Base-by-base conservation (phyloP, 1,140 invertebrate species). In the Phocides pigmalion region DNA sequence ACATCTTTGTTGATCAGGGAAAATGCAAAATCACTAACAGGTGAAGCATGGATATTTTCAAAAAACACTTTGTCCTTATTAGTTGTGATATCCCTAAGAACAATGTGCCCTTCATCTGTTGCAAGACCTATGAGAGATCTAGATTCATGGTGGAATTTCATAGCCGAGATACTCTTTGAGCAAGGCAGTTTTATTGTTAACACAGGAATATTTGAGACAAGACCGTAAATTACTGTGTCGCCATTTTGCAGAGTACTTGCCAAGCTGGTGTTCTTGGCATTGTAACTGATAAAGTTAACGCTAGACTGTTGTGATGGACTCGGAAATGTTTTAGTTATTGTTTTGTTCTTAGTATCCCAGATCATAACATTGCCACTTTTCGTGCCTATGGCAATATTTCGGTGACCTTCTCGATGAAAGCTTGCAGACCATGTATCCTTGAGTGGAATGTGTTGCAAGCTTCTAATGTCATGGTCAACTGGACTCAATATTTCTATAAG, bases 301-400 rank as follows among this genome's bases (percentile, higher is more conserved):
- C 76, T 63, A 0, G 83, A 87, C 39, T 81, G 80, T 41, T 87
- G 79, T 22, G 78, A 61, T 8, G 84, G 83, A 11, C 72, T 76
- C 0, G 89, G 79, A 64, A 92, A 91, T 66, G 83, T 82, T 71
- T 92, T 92, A 3, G 76, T 83, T 3, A 89, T 76, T 17, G 71
- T 79, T 79, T 92, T 92, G 37, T 82, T 84, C 73, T 90, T 92
- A 5, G 89, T 89, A 44, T 92, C 89, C 91, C 91, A 92, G 41
- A 92, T 90, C 67, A 90, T 75, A 6, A 91, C 85, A 73, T 84
- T 86, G 16, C 90, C 91, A 75, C 71, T 88, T 64, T 79, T 83
- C 8, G 87, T 89, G 3, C 90, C 91, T 47, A 92, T 80, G 19
- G 89, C 90, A 22, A 92, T 59, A 54, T 90, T 82, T 1, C 87